Percentiles rank a stretch among this genome's conserved stretches.
phyloP scores from a whole-genome alignment of 1,140 invertebrate species.

The Lepidurus apus region DNA sequence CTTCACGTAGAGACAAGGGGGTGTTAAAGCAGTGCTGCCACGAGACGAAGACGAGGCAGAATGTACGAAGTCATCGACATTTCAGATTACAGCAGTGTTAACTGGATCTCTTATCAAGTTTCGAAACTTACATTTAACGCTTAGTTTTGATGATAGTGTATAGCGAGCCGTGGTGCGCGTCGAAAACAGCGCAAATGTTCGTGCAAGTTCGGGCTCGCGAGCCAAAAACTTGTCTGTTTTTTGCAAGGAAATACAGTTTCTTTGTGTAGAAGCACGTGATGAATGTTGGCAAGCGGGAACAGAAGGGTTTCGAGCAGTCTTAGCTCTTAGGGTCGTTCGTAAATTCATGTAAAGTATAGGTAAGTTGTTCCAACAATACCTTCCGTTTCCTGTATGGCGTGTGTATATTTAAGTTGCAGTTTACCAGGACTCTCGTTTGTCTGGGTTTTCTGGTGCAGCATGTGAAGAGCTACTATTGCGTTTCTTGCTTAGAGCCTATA shows the following conservation, averaged over 20 bases:
- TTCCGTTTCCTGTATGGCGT: background rate
- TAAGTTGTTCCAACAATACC: background rate
- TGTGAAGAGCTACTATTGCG: background rate
- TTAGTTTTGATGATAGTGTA: background rate
- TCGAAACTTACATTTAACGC: background rate
- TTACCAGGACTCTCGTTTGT: background rate
- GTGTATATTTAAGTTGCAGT: background rate
- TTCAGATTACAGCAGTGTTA: background rate
- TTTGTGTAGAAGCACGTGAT: constrained; percentile 3
- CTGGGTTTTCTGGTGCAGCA: constrained; percentile 20
- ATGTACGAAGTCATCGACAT: background rate
- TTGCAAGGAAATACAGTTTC: background rate
- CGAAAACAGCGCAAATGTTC: background rate
- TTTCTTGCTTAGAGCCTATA: background rate
- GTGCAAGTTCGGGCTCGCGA: background rate
- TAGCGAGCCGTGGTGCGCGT: background rate
- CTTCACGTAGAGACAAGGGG: background rate
- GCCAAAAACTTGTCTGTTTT: background rate
- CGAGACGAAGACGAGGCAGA: background rate
- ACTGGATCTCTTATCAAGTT: background rate
- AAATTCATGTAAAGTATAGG: background rate
- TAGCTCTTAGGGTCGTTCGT: background rate
- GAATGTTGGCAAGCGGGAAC: background rate
- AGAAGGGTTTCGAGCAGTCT: background rate
- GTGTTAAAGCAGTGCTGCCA: background rate